Base-by-base conservation (phyloP, 1,140 invertebrate genomes). In the Danaus melanippus region DNA sequence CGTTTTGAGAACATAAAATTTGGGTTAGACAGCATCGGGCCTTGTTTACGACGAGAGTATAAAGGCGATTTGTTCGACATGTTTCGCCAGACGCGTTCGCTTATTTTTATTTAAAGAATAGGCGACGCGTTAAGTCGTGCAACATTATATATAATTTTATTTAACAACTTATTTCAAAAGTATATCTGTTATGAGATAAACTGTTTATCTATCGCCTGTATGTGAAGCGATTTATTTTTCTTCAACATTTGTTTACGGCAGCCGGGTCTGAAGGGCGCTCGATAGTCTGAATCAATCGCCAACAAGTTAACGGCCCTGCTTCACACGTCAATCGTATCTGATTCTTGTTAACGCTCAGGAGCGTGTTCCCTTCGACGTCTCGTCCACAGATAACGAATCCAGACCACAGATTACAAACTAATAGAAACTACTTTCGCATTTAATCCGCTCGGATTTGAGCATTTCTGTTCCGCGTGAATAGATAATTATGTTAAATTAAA, bases 311-410 rank as follows among this genome's bases (percentile, higher is more conserved):
- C 46, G 15, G 15, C 15, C 17, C 42, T 17, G 48, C 42, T 41
- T 50, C 17, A 50, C 48, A 50, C 47, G 44, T 40, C 52, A 55
- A 50, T 54, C 53, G 39, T 61, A 61, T 61, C 59, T 42, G 59
- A 61, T 61, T 32, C 59, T 56, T 61, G 59, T 57, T 61, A 61
- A 56, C 50, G 57, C 57, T 51, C 50, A 42, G 51, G 21, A 49
- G 54, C 54, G 6, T 47, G 53, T 54, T 51, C 42, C 54, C 53
- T 54, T 62, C 60, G 57, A 12, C 57, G 60, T 48, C 49, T 12
- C 50, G 17, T 45, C 53, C 54, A 49, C 41, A 49, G 50, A 56
- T 56, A 50, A 49, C 32, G 17, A 50, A 48, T 41, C 39, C 53
- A 46, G 50, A 50, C 54, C 54, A 52, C 12, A 49, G 54, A 45